Conservation (phyloP, 1,140 invertebrate genomes). For the Zophobas morio region DNA sequence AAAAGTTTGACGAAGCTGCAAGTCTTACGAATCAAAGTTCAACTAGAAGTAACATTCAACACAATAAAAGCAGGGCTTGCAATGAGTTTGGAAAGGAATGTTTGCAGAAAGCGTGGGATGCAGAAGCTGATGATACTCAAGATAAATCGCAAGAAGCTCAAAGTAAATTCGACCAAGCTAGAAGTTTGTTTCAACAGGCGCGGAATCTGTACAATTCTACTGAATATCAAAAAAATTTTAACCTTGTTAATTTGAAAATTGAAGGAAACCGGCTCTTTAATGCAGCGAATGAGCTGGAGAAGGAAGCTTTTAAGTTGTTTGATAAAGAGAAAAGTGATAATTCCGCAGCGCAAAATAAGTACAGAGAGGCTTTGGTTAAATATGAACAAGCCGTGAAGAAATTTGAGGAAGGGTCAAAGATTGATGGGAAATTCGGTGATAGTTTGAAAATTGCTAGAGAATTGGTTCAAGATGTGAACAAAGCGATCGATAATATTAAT, state of each 20-base stretch:
- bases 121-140: background rate
- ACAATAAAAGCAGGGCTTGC: too few relatives aligned
- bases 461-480: background rate
- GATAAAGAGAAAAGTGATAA: background rate
- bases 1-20: too few relatives aligned
- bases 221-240: background rate
- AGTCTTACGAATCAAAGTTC: too few relatives aligned
- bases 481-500: background rate
- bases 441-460: background rate
- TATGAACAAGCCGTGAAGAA: slow-evolving; percentile 4
- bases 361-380: slow-evolving; percentile 8
- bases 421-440: background rate
- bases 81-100: too few relatives aligned
- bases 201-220: background rate
- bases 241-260: background rate
- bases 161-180: background rate
- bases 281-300: slow-evolving; percentile 4
- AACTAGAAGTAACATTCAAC: too few relatives aligned
- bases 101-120: slow-evolving; percentile 3
- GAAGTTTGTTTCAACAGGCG: background rate
- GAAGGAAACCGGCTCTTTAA: slow-evolving; percentile 11
- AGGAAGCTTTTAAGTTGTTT: background rate
- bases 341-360: background rate
- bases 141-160: background rate
- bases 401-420: slow-evolving; percentile 6